Evolutionary conservation across 2,797 vertebrate genomes (phyloP), one percentile per base, ranked within the genome.

Genomic region (Dromococcyx pavoninus): DNA sequence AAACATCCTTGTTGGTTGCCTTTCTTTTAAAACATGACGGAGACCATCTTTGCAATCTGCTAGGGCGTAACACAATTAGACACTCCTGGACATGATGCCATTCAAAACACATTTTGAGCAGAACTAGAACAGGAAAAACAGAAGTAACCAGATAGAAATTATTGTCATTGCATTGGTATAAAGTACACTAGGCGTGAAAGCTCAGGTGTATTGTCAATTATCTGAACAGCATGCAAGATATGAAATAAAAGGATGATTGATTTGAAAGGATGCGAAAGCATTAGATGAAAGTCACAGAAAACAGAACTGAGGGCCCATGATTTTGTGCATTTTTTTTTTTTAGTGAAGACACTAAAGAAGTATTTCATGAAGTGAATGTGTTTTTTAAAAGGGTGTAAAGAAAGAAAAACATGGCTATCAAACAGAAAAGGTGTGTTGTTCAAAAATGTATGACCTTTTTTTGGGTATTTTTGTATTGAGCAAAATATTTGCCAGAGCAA

Each of bases 221-320:
- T 73, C 71, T 75, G 88, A 93, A 60, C 60, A 82, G 32, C 74
- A 65, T 3, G n/a, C 71, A 82, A 94, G 51, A 72, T 60, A 91
- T 10, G n/a, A 88, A 93, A 93, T 65, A 94, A 93, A 81, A 86
- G 43, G 70, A 60, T 71, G 79, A 83, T 58, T 91, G 89, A 86
- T 61, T 95, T 87, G 53, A 86, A 93, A 95, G 44, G 24, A 60
- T 87, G 57, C 64, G 95, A 89, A 96, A 86, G 67, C 56, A 74
- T 70, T 44, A 87, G 23, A 57, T 67, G 43, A 75, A 75, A 73
- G 43, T 41, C 22, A 54, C 23, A 65, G 22, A 46, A 57, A 94
- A 87, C 23, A 17, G 54, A 84, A 78, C 8, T 0, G 3, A 56
- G 27, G 64, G 33, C 5, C 48, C 7, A 5, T 39, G 41, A 74